Conservation (phyloP, 2,888 invertebrate species). For the Yponomeuta sedellus region DNA sequence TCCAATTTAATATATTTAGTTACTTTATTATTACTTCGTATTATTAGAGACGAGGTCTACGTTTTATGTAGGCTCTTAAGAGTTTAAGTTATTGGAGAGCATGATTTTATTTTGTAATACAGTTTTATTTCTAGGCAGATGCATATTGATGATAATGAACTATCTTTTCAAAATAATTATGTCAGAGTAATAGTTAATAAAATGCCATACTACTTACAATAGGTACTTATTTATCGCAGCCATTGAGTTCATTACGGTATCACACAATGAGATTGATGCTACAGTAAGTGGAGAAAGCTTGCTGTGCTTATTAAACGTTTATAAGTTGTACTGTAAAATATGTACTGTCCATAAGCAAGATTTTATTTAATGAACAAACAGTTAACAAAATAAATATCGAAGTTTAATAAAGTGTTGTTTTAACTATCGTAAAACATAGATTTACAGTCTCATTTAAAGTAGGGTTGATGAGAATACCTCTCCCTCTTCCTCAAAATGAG, state of each 20-base stretch:
- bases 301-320: neutral
- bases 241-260: neutral
- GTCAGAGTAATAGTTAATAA: neutral
- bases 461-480: too few relatives aligned
- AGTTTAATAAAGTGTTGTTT: constrained; percentile 18
- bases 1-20: constrained; percentile 5
- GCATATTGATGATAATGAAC: neutral
- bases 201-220: constrained; percentile 14
- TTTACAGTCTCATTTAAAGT: too few relatives aligned
- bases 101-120: constrained; percentile 35
- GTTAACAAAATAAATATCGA: constrained; percentile 51
- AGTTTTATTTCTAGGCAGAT: neutral
- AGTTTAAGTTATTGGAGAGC: constrained; percentile 60
- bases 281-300: neutral
- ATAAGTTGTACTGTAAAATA: neutral
- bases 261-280: neutral
- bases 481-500: too few relatives aligned
- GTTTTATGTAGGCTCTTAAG: constrained; percentile 72
- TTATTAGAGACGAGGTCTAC: constrained; percentile 42
- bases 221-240: constrained; percentile 3
- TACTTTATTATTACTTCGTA: constrained; percentile 12
- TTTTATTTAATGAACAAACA: constrained; percentile 48
- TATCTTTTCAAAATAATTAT: constrained; percentile 4
- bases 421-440: too few relatives aligned
- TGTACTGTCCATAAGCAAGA: constrained; percentile 14